Conservation (phyloP, 2,797 vertebrate species). For the Carapus acus region DNA sequence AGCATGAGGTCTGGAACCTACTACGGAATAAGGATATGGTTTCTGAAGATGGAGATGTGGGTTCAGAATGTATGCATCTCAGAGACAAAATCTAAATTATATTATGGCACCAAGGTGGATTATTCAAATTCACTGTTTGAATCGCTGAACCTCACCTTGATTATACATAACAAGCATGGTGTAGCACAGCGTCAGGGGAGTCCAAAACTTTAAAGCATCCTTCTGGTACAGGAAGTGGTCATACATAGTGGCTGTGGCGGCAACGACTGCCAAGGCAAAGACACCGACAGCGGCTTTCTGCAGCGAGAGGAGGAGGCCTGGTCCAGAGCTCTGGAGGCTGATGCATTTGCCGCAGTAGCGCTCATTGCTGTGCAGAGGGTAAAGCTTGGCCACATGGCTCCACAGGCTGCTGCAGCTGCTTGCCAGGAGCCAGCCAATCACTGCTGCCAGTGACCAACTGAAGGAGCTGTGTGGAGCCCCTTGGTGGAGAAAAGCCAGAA, state of each 20-base stretch:
- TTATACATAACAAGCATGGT: constrained; percentile 78
- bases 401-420: constrained; percentile 51
- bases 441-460: constrained; percentile 73
- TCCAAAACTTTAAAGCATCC: constrained; percentile 84
- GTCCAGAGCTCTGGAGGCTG: constrained; percentile 68
- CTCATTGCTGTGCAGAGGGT: constrained; percentile 75
- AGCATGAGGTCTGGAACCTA: no score
- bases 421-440: constrained; percentile 71
- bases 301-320: constrained; percentile 70
- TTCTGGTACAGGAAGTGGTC: constrained; percentile 79
- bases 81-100: no score
- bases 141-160: constrained; percentile 73
- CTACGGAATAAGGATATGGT: no score
- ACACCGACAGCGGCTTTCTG: constrained; percentile 61
- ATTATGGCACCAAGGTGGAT: neutral
- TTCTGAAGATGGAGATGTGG: no score
- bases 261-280: constrained; percentile 73
- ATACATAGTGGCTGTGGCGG: constrained; percentile 75
- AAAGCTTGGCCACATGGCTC: constrained; percentile 72
- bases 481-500: constrained; percentile 81
- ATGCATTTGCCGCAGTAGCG: constrained; percentile 82
- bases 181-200: constrained; percentile 84
- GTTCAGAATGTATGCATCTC: no score
- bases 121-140: neutral
- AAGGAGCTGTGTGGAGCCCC: constrained; percentile 74